Percentiles rank a stretch among this genome's conserved stretches.
phyloP scores from a whole-genome alignment of 2,888 invertebrate genomes.

The Aporophyla nigra region DNA sequence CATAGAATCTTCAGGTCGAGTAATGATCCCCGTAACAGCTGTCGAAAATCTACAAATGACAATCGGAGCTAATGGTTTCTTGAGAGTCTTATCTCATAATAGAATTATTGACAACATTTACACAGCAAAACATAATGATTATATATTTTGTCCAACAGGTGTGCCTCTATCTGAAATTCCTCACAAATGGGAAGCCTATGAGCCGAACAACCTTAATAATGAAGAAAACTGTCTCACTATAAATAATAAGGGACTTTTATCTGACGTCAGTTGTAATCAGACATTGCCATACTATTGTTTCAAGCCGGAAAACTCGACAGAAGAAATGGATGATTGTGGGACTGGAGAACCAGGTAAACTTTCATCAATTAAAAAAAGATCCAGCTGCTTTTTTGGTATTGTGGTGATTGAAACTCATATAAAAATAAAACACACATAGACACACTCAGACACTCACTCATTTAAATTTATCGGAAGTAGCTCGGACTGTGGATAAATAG shows the following conservation, averaged over 20 bases:
- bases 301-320: neutral
- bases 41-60: too few species aligned
- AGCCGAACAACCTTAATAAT: constrained; percentile 14
- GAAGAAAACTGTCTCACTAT: constrained; percentile 8
- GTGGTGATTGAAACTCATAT: neutral
- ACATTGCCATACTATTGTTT: constrained; percentile 12
- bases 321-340: constrained; percentile 12
- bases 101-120: neutral
- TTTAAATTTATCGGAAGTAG: too few species aligned
- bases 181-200: constrained; percentile 10
- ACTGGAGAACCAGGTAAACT: constrained; percentile 13
- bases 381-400: neutral
- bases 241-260: constrained; percentile 6
- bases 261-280: constrained; percentile 1
- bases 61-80: neutral
- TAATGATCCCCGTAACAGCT: too few species aligned
- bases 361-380: neutral
- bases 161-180: constrained; percentile 8
- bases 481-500: neutral
- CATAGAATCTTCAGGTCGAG: neutral
- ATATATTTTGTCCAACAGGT: neutral
- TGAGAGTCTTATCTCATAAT: neutral
- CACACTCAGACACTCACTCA: too few species aligned
- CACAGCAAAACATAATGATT: neutral
- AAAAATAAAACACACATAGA: too few species aligned